Conservation (phyloP, 1,140 invertebrate genomes). For the Drosophila arawakana region DNA sequence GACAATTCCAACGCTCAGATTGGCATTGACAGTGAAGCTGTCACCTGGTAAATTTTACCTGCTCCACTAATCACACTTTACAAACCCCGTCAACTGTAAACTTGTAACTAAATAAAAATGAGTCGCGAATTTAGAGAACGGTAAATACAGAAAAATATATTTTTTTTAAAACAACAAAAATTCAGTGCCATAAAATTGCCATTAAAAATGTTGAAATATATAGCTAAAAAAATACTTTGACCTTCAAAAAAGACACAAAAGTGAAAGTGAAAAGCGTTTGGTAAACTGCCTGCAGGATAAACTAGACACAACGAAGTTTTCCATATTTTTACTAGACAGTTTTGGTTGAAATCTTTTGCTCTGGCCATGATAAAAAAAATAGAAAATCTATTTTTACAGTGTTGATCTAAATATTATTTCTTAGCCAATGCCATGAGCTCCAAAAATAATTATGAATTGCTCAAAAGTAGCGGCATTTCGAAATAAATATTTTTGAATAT, state of each 20-base stretch:
- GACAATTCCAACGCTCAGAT: constrained; percentile 62
- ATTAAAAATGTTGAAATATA: neutral
- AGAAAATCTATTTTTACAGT: constrained; percentile 8
- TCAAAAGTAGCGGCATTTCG: neutral
- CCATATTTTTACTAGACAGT: neutral
- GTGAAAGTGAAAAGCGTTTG: neutral
- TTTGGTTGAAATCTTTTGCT: too few species aligned
- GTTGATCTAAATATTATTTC: neutral
- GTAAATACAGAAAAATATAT: constrained; percentile 43
- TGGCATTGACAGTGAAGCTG: constrained; percentile 71
- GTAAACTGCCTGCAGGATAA: neutral
- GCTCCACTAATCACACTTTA: constrained; percentile 7
- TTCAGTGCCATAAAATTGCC: constrained; percentile 14
- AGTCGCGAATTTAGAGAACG: constrained; percentile 47
- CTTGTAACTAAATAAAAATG: constrained; percentile 39
- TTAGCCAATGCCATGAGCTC: neutral
- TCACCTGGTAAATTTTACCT: constrained; percentile 31
- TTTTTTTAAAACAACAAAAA: neutral
- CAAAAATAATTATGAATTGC: constrained; percentile 5
- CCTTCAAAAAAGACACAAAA: constrained; percentile 26
- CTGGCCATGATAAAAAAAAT: neutral
- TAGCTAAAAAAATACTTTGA: constrained; percentile 17
- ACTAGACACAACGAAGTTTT: neutral
- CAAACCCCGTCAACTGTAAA: neutral
- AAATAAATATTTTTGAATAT: neutral